These are phyloP conservation scores for Argentina silus DNA, from an alignment of 2,797 vertebrate species.

Conservation along the genomic window DNA sequence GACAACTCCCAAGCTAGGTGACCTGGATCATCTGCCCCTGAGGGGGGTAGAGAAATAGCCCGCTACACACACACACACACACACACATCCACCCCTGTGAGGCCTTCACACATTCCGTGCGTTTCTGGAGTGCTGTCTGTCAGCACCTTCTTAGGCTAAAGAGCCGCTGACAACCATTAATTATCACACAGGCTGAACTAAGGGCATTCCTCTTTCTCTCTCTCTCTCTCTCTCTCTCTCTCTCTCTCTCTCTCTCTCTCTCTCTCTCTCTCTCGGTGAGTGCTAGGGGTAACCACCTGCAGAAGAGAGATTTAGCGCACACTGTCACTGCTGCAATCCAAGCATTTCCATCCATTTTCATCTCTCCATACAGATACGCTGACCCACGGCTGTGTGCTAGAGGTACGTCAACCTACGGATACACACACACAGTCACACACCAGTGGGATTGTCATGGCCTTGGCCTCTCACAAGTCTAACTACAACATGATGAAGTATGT, in stretches of 20 bases:
- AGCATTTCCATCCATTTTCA: constrained; percentile 10
- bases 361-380: background rate
- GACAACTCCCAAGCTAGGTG: constrained; percentile 46
- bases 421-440: background rate
- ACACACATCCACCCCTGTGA: constrained; percentile 40
- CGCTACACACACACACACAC: background rate
- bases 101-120: constrained; percentile 68
- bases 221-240: background rate
- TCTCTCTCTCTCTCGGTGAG: background rate
- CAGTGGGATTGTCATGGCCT: background rate
- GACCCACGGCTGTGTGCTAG: constrained; percentile 25
- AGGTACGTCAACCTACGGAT: constrained; percentile 26
- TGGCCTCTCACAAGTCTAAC: background rate
- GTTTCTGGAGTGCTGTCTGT: constrained; percentile 72
- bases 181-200: constrained; percentile 73
- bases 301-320: constrained; percentile 30
- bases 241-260: too few species aligned
- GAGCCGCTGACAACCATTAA: constrained; percentile 77
- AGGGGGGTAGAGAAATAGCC: constrained; percentile 11
- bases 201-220: constrained; percentile 68
- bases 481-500: background rate
- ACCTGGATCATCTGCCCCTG: constrained; percentile 52
- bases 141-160: constrained; percentile 75
- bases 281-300: constrained; percentile 52
- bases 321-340: constrained; percentile 36